Conservation (phyloP, 2,113 vertebrate species). For the Varanus salvator region DNA sequence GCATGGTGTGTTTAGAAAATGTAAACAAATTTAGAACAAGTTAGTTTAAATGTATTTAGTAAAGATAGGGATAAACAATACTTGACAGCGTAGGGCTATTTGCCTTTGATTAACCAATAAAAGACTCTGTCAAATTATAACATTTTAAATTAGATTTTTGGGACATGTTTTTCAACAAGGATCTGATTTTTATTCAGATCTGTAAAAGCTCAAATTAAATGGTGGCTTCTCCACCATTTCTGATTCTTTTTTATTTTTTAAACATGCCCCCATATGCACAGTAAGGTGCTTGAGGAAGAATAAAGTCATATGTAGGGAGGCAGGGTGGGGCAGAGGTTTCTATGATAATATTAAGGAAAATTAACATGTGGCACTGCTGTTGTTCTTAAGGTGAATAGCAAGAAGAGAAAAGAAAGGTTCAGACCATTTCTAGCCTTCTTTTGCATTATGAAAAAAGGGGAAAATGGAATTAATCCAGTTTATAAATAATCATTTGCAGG, state of each 20-base stretch:
- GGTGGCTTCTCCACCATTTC: not conserved
- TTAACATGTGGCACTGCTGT: constrained; percentile 14
- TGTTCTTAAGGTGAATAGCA: constrained; percentile 11
- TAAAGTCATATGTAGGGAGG: too few species aligned
- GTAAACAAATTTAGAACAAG: not conserved
- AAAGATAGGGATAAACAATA: not conserved
- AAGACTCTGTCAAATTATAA: not conserved
- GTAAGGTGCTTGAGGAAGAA: not conserved
- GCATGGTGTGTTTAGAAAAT: not conserved
- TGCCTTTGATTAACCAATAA: not conserved
- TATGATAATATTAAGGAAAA: constrained; percentile 14
- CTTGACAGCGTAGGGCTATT: not conserved
- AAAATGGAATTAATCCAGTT: constrained; percentile 33
- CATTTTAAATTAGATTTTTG: not conserved
- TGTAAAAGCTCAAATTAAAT: not conserved
- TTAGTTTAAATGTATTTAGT: not conserved
- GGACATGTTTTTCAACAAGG: not conserved
- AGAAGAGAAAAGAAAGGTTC: constrained; percentile 22
- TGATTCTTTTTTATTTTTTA: not conserved
- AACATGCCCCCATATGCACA: not conserved
- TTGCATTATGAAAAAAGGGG: constrained; percentile 23
- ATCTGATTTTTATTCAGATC: not conserved
- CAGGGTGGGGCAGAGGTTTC: not conserved
- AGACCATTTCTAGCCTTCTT: not conserved
- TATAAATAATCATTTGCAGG: constrained; percentile 4